Percentiles rank a stretch among this genome's conserved stretches.
Evolutionary conservation across 2,797 vertebrate genomes (phyloP).

Genomic region (Parotocinclus haroldoi): DNA sequence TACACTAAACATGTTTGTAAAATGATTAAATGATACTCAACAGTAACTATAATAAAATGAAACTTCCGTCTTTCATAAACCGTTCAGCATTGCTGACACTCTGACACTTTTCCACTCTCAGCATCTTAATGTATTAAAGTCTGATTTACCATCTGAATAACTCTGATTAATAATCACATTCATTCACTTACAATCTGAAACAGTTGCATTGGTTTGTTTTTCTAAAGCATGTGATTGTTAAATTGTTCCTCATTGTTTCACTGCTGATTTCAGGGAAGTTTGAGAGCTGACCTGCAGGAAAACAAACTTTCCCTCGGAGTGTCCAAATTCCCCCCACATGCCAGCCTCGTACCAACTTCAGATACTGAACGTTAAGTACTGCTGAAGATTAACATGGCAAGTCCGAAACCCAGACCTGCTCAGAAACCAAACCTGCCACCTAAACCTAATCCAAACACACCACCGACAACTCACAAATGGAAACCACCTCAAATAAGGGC

Average conservation of each 20-base stretch:
- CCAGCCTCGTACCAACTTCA: background rate
- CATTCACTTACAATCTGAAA: no score
- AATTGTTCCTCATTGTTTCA: background rate
- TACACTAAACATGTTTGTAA: no score
- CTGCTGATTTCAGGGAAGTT: constrained; percentile 18
- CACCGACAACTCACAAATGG: background rate
- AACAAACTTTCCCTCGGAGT: background rate
- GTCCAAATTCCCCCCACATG: background rate
- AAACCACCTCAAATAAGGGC: background rate
- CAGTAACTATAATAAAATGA: no score
- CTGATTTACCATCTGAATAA: no score
- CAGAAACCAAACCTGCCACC: constrained; percentile 41
- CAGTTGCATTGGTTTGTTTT: no score
- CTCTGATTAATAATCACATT: no score
- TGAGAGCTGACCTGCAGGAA: background rate
- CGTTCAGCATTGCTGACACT: no score
- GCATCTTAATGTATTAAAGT: no score
- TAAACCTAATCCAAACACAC: constrained; percentile 33
- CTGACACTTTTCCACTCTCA: no score
- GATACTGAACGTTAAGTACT: background rate
- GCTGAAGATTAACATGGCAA: constrained; percentile 2
- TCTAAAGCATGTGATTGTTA: background rate
- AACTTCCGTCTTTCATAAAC: no score
- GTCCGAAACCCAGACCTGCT: constrained; percentile 21
- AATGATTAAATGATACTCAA: no score